A percentile compares a stretch with the other conserved stretches of the same genome.
These are phyloP conservation scores for Cylindroiulus punctatus DNA, from an alignment of 2,888 invertebrate genomes.

Conservation along the genomic window DNA sequence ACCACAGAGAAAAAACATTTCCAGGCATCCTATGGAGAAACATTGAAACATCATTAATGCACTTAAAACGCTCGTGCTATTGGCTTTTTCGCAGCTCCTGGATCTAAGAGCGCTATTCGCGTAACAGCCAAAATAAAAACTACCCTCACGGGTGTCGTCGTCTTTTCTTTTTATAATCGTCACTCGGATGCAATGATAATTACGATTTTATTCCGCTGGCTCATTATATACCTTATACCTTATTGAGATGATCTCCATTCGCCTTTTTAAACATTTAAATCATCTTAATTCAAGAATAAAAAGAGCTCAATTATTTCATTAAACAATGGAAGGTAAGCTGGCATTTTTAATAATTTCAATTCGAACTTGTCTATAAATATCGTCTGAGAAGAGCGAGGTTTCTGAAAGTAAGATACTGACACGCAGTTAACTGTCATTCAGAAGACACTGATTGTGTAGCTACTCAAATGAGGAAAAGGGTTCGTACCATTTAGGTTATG, in stretches of 20 bases:
- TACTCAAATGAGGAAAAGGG: too few relatives aligned
- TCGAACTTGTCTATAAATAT: too few relatives aligned
- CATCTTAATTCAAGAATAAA: neutral
- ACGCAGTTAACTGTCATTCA: too few relatives aligned
- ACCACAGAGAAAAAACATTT: conserved; percentile 24
- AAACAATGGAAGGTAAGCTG: too few relatives aligned
- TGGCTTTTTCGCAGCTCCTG: neutral
- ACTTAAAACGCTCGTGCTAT: conserved; percentile 10
- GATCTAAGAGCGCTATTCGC: neutral
- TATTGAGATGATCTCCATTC: neutral
- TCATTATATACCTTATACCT: neutral
- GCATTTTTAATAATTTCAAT: too few relatives aligned
- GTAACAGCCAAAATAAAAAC: neutral
- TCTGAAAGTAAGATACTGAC: too few relatives aligned
- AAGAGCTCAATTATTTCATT: too few relatives aligned
- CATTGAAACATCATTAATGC: conserved; percentile 45
- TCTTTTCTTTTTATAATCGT: conserved; percentile 10
- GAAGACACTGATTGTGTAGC: too few relatives aligned
- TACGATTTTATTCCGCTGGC: neutral
- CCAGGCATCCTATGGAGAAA: conserved; percentile 24
- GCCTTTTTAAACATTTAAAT: neutral
- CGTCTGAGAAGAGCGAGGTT: too few relatives aligned
- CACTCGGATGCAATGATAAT: conserved; percentile 40
- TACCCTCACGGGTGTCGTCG: neutral
- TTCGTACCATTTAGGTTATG: too few relatives aligned